These are phyloP conservation scores for Rhodinocichla rosea DNA, from an alignment of 2,113 vertebrate genomes.

Conservation along the genomic window DNA sequence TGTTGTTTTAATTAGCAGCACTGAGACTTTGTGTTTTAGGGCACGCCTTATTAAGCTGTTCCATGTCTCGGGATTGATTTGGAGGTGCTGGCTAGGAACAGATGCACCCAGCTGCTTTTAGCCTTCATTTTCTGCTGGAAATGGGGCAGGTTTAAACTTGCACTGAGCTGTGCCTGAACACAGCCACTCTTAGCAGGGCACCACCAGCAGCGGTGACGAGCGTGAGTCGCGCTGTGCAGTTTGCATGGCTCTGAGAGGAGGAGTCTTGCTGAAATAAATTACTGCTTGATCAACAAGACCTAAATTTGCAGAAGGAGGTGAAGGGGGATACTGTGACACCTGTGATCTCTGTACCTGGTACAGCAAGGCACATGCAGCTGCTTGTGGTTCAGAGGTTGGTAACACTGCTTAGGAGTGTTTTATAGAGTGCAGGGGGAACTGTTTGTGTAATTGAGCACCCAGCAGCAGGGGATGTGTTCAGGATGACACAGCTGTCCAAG, in stretches of 20 bases:
- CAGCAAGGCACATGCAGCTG: not conserved
- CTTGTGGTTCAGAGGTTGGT: not conserved
- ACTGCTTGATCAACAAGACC: not conserved
- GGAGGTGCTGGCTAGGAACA: not conserved
- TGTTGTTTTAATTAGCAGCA: not conserved
- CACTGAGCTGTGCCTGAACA: not conserved
- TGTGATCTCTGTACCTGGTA: not conserved
- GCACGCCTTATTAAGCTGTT: not conserved
- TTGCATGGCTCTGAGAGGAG: not conserved
- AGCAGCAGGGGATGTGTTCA: not conserved
- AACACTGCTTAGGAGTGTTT: not conserved
- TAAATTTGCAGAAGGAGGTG: not conserved
- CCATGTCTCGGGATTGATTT: not conserved
- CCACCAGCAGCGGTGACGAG: not conserved
- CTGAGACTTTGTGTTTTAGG: not conserved
- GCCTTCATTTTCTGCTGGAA: constrained; percentile 37
- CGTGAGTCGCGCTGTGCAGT: accelerated
- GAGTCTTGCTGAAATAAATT: not conserved
- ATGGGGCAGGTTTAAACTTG: not conserved
- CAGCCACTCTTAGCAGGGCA: not conserved
- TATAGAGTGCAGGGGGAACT: not conserved
- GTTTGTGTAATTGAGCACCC: not conserved
- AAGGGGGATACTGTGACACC: accelerated
- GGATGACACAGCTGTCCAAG: not conserved
- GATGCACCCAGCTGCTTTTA: constrained; percentile 35